Evolutionary conservation across 2,113 vertebrate genomes (phyloP).

Genomic region (Parus major): DNA sequence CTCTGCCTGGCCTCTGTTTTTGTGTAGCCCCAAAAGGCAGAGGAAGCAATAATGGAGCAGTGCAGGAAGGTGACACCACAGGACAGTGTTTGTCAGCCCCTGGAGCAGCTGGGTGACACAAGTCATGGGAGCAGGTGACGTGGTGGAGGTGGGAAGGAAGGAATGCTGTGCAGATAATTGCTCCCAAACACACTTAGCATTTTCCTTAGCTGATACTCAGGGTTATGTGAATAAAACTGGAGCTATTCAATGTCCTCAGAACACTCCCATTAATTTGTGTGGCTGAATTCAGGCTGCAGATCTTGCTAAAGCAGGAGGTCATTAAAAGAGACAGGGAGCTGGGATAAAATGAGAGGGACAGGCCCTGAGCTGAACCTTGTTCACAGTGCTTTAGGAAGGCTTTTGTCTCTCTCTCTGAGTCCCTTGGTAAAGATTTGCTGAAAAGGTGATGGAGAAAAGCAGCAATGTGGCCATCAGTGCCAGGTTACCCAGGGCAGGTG

Average conservation of each 20-base stretch:
- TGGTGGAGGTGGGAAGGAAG: not conserved
- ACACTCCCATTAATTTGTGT: not conserved
- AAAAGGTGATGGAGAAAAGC: not conserved
- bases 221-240: not conserved
- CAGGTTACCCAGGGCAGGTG: accelerated
- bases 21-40: not conserved
- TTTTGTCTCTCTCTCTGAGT: not conserved
- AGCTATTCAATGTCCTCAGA: not conserved
- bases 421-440: not conserved
- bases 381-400: not conserved
- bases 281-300: not conserved
- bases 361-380: not conserved
- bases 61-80: not conserved
- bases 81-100: accelerated
- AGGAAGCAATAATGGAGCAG: not conserved
- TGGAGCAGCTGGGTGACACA: not conserved
- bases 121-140: not conserved
- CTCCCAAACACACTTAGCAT: not conserved
- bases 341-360: not conserved
- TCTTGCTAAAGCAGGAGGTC: not conserved
- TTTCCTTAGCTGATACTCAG: not conserved
- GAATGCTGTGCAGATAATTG: not conserved
- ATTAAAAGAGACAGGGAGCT: not conserved
- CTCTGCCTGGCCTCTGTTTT: not conserved
- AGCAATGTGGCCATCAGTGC: not conserved